Evolutionary conservation across 2,113 vertebrate genomes (phyloP).

Genomic region (Stegostoma tigrinum): DNA sequence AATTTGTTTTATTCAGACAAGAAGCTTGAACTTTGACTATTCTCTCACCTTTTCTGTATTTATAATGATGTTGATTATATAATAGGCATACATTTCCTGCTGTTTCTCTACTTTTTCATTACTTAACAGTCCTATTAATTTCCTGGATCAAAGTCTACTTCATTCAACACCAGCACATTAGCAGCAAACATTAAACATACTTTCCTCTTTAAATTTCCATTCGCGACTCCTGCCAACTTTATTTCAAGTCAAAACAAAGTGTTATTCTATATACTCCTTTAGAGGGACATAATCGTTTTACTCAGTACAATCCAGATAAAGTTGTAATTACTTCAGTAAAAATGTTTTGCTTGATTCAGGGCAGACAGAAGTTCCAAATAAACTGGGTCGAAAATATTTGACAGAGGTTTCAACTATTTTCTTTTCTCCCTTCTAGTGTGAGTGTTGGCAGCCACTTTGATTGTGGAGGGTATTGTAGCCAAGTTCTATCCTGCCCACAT

Average conservation of each 20-base stretch:
- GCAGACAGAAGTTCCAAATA: neutral
- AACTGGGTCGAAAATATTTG: constrained; percentile 9
- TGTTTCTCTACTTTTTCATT: too few relatives aligned
- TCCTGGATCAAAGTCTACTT: neutral
- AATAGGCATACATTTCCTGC: too few relatives aligned
- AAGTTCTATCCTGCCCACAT: constrained; percentile 20
- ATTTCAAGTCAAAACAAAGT: neutral
- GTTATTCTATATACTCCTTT: neutral
- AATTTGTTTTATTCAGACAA: too few relatives aligned
- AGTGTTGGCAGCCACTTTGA: neutral
- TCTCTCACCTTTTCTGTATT: too few relatives aligned
- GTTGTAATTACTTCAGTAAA: constrained; percentile 9
- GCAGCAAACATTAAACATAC: neutral
- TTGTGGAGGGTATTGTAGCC: neutral
- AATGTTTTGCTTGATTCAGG: neutral
- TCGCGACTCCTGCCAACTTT: neutral
- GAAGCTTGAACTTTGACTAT: too few relatives aligned
- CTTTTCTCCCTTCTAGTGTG: neutral
- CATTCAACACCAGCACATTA: neutral
- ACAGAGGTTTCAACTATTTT: neutral
- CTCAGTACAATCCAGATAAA: neutral
- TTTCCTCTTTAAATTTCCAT: neutral
- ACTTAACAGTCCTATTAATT: neutral
- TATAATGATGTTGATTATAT: too few relatives aligned
- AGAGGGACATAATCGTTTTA: neutral